A percentile compares a stretch with the other conserved stretches of the same genome.
Evolutionary conservation across 2,113 vertebrate species (phyloP).

Genomic region (Lipophrys pholis): DNA sequence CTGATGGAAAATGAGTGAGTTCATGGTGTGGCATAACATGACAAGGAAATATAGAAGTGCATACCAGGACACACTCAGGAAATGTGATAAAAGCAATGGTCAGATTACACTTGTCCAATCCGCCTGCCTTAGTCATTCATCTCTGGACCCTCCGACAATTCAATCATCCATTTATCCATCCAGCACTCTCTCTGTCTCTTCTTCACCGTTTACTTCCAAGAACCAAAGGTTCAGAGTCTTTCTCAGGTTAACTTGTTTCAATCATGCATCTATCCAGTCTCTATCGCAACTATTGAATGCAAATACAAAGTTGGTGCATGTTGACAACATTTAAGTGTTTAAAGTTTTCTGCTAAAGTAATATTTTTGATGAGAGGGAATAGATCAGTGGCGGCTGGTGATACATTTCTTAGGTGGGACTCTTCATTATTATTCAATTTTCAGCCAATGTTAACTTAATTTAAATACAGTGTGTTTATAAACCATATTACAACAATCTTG

Average conservation of each 20-base stretch:
- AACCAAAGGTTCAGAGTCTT: background rate
- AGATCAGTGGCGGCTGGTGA: too few relatives aligned
- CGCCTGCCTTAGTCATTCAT: constrained; percentile 5
- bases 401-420: too few relatives aligned
- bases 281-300: too few relatives aligned
- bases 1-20: background rate
- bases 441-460: too few relatives aligned
- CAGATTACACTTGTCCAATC: constrained; percentile 16
- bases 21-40: constrained; percentile 2
- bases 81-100: constrained; percentile 28
- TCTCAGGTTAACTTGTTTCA: background rate
- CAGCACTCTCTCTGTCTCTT: background rate
- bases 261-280: too few relatives aligned
- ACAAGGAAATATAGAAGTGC: constrained; percentile 14
- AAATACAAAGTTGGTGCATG: too few relatives aligned
- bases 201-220: background rate
- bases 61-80: constrained; percentile 5
- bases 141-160: background rate
- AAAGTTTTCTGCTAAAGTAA: too few relatives aligned
- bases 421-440: too few relatives aligned
- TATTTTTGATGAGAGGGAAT: too few relatives aligned
- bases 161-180: background rate
- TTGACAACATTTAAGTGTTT: too few relatives aligned
- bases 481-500: too few relatives aligned
- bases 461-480: too few relatives aligned